Evolutionary conservation across 2,113 vertebrate genomes (phyloP).

Genomic region (Syrmaticus mikado): DNA sequence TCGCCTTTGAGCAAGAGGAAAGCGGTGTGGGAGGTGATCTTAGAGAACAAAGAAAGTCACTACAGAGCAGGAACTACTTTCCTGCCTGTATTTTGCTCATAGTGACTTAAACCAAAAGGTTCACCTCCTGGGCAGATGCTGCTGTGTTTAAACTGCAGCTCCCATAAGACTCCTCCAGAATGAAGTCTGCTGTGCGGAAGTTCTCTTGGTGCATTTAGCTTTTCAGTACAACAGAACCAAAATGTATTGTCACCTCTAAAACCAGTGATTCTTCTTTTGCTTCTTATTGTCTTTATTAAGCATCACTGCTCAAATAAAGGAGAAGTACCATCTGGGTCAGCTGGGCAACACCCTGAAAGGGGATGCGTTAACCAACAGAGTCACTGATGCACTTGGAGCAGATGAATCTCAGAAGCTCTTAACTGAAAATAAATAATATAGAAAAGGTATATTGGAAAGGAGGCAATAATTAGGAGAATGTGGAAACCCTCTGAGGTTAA

Average conservation of each 20-base stretch:
- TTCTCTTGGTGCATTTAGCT: neutral
- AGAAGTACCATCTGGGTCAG: neutral
- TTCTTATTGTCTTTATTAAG: neutral
- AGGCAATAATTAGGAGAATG: neutral
- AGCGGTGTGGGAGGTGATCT: neutral
- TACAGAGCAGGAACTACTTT: neutral
- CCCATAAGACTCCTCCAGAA: neutral
- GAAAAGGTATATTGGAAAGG: neutral
- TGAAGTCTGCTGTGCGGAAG: neutral
- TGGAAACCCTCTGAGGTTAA: neutral
- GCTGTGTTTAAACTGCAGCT: neutral
- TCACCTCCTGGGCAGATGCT: neutral
- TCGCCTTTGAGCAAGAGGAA: conserved; percentile 61
- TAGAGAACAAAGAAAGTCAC: conserved; percentile 44
- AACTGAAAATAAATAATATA: neutral
- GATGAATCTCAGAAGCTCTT: neutral
- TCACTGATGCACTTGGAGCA: neutral
- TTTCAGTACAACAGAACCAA: neutral
- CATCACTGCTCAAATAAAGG: neutral
- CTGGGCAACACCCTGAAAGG: neutral
- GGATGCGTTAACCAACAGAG: neutral
- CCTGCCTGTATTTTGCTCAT: neutral
- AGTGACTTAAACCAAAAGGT: neutral
- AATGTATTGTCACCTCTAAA: neutral
- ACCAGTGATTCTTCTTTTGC: neutral